These are phyloP conservation scores for Diprion similis DNA, from an alignment of 1,140 invertebrate species.

Conservation along the genomic window DNA sequence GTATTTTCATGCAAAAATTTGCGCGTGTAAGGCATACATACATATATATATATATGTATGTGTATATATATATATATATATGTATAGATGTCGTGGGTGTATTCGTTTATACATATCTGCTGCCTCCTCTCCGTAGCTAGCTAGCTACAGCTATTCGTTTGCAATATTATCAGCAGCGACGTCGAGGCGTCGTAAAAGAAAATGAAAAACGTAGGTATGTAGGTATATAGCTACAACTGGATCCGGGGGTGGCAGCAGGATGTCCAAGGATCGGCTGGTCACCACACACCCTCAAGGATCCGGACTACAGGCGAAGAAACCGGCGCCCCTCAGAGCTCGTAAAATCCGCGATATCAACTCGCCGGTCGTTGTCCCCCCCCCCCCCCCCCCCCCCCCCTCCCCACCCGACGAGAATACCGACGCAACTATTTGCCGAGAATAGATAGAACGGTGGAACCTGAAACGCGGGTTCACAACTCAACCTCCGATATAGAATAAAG, in stretches of 20 bases:
- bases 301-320: neutral
- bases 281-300: neutral
- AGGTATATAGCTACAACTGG: neutral
- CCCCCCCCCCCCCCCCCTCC: too few relatives aligned
- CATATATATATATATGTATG: too few relatives aligned
- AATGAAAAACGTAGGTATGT: neutral
- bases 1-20: neutral
- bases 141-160: neutral
- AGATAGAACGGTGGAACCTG: too few relatives aligned
- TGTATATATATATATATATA: too few relatives aligned
- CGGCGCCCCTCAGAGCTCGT: neutral
- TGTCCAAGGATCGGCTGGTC: neutral
- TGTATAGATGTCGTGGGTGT: too few relatives aligned
- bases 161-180: neutral
- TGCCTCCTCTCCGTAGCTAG: neutral
- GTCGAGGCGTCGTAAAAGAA: conserved; percentile 3
- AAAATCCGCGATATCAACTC: neutral
- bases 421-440: too few relatives aligned
- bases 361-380: neutral
- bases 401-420: too few relatives aligned
- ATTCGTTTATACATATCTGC: too few relatives aligned
- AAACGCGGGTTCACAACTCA: too few relatives aligned
- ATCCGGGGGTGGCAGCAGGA: neutral
- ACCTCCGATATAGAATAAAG: too few relatives aligned
- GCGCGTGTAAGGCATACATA: too few relatives aligned